Conservation (phyloP, 2,797 vertebrate species). For the Karalla daura region DNA sequence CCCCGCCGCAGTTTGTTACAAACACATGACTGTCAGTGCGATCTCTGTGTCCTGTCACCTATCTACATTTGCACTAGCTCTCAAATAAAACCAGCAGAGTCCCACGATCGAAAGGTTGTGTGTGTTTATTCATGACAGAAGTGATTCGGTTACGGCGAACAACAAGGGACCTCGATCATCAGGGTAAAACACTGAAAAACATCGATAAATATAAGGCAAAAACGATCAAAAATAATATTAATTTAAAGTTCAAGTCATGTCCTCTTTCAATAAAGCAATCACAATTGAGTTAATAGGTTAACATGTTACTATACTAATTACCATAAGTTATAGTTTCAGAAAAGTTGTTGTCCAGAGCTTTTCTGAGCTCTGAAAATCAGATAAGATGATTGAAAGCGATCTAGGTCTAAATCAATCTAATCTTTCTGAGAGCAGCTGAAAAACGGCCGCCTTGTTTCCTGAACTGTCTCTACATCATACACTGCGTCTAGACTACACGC, state of each 20-base stretch:
- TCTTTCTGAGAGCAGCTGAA: constrained; percentile 1
- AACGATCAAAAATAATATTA: constrained; percentile 21
- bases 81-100: constrained; percentile 64
- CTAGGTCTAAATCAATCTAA: neutral
- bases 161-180: constrained; percentile 13
- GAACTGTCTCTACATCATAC: neutral
- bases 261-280: neutral
- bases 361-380: no score
- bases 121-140: constrained; percentile 56
- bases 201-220: constrained; percentile 46
- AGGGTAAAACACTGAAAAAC: constrained; percentile 25
- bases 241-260: neutral
- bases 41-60: constrained; percentile 1
- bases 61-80: constrained; percentile 49
- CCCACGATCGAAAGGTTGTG: neutral
- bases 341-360: no score
- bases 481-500: accelerated
- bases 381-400: neutral
- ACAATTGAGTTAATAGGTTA: constrained; percentile 15
- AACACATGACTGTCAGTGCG: constrained; percentile 1
- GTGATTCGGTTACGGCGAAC: constrained; percentile 23
- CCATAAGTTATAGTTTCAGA: no score
- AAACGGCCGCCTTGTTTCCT: constrained; percentile 4
- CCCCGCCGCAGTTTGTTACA: constrained; percentile 1
- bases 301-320: no score